Percentiles rank a stretch among this genome's conserved stretches.
phyloP scores from a whole-genome alignment of 2,888 invertebrate species.

The Scrobipalpa costella region DNA sequence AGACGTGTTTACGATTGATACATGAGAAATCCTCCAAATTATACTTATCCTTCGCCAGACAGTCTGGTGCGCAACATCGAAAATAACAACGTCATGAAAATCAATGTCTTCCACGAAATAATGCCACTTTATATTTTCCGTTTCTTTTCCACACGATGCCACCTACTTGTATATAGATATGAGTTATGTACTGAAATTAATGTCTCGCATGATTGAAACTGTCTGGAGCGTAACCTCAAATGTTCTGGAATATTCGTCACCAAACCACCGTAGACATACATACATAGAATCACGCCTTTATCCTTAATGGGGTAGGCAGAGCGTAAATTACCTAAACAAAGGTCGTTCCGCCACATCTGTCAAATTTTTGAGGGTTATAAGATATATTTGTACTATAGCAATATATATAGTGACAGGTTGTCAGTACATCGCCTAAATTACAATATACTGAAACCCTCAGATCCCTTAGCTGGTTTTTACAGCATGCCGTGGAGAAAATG shows the following conservation, averaged over 20 bases:
- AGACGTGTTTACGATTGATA: constrained; percentile 38
- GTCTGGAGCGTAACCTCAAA: background rate
- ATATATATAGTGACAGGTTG: too few species aligned
- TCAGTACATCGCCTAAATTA: too few species aligned
- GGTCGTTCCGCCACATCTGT: too few species aligned
- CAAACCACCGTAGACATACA: too few species aligned
- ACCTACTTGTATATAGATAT: background rate
- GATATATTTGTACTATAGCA: too few species aligned
- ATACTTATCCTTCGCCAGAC: constrained; percentile 44
- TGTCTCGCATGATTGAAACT: constrained; percentile 2
- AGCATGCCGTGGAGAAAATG: too few species aligned
- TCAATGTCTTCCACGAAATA: constrained; percentile 21
- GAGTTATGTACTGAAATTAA: background rate
- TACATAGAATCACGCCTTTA: too few species aligned
- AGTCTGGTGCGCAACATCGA: constrained; percentile 47
- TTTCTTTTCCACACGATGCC: background rate
- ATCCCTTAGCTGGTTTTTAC: too few species aligned
- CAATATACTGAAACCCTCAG: too few species aligned
- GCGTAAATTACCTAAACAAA: too few species aligned
- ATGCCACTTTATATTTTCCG: background rate
- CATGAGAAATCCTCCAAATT: constrained; percentile 37
- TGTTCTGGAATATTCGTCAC: background rate
- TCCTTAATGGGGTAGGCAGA: too few species aligned
- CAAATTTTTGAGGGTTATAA: too few species aligned
- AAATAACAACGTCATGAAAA: constrained; percentile 52